Evolutionary conservation across 2,888 invertebrate genomes (phyloP).

Genomic region (Drosophila ustulata): DNA sequence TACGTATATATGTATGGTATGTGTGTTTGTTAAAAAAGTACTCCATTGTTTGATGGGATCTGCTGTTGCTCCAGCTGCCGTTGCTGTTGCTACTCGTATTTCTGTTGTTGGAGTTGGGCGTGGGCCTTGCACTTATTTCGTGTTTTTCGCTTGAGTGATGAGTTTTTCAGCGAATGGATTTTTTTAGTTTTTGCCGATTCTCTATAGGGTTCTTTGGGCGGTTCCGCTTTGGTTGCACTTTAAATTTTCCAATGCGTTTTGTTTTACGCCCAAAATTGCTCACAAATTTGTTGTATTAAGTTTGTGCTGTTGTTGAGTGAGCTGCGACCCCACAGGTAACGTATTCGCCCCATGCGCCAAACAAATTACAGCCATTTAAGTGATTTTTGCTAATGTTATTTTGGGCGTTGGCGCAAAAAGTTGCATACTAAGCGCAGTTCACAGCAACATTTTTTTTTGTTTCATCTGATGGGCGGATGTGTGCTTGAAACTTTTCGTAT

Average conservation of each 20-base stretch:
- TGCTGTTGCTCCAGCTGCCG: constrained; percentile 41
- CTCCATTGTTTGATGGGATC: constrained; percentile 45
- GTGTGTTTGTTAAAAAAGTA: constrained; percentile 38
- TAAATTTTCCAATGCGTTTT: constrained; percentile 46
- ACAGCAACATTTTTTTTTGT: constrained; percentile 3
- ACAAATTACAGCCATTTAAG: constrained; percentile 59
- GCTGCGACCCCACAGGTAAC: constrained; percentile 38
- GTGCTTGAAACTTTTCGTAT: constrained; percentile 25
- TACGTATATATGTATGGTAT: constrained; percentile 17
- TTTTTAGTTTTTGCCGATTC: constrained; percentile 23
- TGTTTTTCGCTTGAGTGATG: constrained; percentile 68
- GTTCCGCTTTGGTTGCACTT: constrained; percentile 50
- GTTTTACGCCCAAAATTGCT: constrained; percentile 57
- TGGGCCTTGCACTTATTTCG: constrained; percentile 37
- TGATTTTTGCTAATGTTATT: constrained; percentile 59
- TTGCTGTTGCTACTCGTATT: constrained; percentile 8
- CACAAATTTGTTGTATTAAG: constrained; percentile 42
- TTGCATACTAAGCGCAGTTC: constrained; percentile 54
- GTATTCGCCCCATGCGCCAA: constrained; percentile 56
- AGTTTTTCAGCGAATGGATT: constrained; percentile 57
- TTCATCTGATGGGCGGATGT: constrained; percentile 22
- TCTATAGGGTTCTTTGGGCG: constrained; percentile 24
- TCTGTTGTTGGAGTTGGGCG: constrained; percentile 28
- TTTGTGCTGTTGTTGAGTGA: constrained; percentile 17
- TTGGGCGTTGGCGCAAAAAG: constrained; percentile 47